Evolutionary conservation across 2,113 vertebrate species (phyloP), one percentile per base, ranked within the genome.

Genomic region (Odontesthes bonariensis): DNA sequence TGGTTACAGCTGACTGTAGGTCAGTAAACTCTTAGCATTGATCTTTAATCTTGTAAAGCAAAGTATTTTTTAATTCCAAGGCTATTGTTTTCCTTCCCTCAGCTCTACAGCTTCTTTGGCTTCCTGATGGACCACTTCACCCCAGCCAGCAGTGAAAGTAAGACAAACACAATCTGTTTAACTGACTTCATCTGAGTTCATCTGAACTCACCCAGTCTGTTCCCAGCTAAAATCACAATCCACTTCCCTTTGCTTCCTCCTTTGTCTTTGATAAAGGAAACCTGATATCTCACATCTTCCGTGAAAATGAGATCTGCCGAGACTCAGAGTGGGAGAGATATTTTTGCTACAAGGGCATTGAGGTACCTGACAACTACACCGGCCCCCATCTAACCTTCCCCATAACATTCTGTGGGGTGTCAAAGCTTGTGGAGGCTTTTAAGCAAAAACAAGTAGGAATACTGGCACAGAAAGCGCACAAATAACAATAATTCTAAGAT

Each of bases 91-190:
- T 3, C 3, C 27, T 47, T 66, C 32, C 8, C 65, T 42, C 93
- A 98, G 97, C 96, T 99, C 78, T 95, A 97, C 58, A 93, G 95
- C 66, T 99, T 98, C 77, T 98, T 99, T 90, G 94, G 92, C 69
- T 97, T 95, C 86, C 93, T 99, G 17, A 94, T 97, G 94, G 96
- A 96, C 46, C 95, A 97, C 87, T 96, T 98, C 89, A 96, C 95
- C 0, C 94, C 96, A 57, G 91, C 91, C 72, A 96, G 91, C 91
- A 93, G 83, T 44, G 95, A 98, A 87, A 89, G 98, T 98, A 94
- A 96, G 96, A 90, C 49, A 61, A 35, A 57, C 56, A 12, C n/a
- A 27, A 23, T 49, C 22, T 4, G 17, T 44, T 76, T 55, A 22
- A 59, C 49, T 54, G 3, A 4, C 4, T 61, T 64, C 27, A 51